Conservation (phyloP, 1,140 invertebrate genomes). For the Oedothorax gibbosus region DNA sequence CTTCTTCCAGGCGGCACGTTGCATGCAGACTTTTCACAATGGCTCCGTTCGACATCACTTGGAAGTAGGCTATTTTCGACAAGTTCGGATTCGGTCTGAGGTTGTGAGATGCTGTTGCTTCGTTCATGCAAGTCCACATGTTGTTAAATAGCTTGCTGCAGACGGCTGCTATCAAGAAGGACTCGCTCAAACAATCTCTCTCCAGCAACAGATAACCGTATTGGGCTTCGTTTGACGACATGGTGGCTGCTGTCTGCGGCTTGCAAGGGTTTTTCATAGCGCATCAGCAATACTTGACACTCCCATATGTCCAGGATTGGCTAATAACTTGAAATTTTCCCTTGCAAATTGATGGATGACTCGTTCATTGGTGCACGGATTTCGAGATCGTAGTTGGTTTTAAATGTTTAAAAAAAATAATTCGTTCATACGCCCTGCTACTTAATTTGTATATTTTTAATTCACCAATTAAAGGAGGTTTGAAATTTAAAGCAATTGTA, state of each 20-base stretch:
- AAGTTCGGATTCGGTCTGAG: not conserved
- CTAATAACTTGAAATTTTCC: not conserved
- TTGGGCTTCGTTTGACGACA: not conserved
- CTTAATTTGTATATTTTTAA: no score
- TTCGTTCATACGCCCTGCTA: no score
- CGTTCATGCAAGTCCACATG: not conserved
- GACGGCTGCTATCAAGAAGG: not conserved
- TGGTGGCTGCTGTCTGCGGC: not conserved
- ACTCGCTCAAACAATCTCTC: not conserved
- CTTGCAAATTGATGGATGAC: not conserved
- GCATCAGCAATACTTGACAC: not conserved
- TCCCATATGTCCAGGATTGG: not conserved
- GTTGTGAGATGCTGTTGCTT: not conserved
- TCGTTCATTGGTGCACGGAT: not conserved
- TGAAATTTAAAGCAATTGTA: no score
- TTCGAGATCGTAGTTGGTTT: not conserved
- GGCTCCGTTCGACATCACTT: not conserved
- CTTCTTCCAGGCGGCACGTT: no score
- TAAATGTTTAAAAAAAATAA: no score
- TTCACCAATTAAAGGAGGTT: no score
- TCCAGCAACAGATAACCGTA: not conserved
- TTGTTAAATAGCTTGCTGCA: not conserved
- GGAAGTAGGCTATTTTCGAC: not conserved
- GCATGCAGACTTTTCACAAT: slow-evolving; percentile 3
- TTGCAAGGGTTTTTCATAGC: not conserved